A percentile compares a stretch with the other conserved stretches of the same genome.
phyloP scores from a whole-genome alignment of 2,888 invertebrate genomes.

The Chelonus formosanus region DNA sequence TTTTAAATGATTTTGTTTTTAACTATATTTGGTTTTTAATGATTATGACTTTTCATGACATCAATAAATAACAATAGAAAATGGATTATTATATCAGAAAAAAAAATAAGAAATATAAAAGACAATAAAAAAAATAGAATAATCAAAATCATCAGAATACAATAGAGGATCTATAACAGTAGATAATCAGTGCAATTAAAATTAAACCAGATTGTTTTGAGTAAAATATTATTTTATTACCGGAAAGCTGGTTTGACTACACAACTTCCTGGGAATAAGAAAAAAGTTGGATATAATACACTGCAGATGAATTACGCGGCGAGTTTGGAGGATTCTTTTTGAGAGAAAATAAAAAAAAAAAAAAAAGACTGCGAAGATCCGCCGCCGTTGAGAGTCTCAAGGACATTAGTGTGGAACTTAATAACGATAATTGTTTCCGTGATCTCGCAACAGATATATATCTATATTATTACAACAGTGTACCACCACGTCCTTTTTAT shows the following conservation, averaged over 20 bases:
- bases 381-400: slow-evolving; percentile 30
- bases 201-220: no score
- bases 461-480: slow-evolving; percentile 2
- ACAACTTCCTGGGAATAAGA: slow-evolving; percentile 33
- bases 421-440: slow-evolving; percentile 59
- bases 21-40: no score
- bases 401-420: slow-evolving; percentile 48
- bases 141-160: no score
- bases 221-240: slow-evolving; percentile 24
- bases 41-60: no score
- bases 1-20: no score
- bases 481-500: slow-evolving; percentile 3
- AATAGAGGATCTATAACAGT: no score
- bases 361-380: slow-evolving; percentile 18
- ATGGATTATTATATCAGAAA: no score
- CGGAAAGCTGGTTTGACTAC: slow-evolving; percentile 33
- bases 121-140: no score
- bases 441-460: slow-evolving; percentile 45
- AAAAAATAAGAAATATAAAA: no score
- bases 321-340: slow-evolving; percentile 24
- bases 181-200: no score
- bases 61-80: no score
- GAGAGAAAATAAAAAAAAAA: slow-evolving; percentile 22
- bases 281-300: slow-evolving; percentile 12
- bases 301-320: slow-evolving; percentile 19